Percentiles rank a stretch among this genome's conserved stretches.
Evolutionary conservation across 2,888 invertebrate genomes (phyloP).

Genomic region (Lacanobia wlatinum): DNA sequence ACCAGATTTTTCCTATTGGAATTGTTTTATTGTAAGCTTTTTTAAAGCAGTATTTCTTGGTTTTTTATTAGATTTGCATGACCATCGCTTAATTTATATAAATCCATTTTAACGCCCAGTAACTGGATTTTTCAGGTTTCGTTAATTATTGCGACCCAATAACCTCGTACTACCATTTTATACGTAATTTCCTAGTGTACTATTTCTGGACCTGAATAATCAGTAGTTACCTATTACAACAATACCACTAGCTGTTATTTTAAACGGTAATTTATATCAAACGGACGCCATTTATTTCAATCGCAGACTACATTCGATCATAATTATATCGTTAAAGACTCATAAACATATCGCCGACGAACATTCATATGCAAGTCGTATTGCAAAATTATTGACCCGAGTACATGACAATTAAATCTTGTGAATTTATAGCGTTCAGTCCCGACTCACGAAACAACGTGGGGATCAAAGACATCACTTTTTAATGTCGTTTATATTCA

Average conservation of each 20-base stretch:
- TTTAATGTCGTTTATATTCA: slow-evolving; percentile 63
- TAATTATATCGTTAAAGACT: slow-evolving; percentile 61
- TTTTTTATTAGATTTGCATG: background rate
- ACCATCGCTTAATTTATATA: background rate
- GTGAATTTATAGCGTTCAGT: slow-evolving; percentile 74
- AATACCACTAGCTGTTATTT: slow-evolving; percentile 26
- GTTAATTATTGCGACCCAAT: background rate
- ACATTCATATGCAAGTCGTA: slow-evolving; percentile 69
- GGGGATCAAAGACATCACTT: slow-evolving; percentile 76
- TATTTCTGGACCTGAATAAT: slow-evolving; percentile 9
- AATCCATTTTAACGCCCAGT: background rate
- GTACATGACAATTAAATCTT: slow-evolving; percentile 74
- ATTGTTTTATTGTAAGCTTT: slow-evolving; percentile 5
- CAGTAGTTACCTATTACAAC: slow-evolving; percentile 8
- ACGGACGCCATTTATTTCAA: slow-evolving; percentile 46
- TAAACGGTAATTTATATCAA: slow-evolving; percentile 38
- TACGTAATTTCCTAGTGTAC: background rate
- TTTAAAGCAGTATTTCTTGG: background rate
- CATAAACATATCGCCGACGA: slow-evolving; percentile 70
- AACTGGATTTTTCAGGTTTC: background rate
- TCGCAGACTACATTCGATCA: slow-evolving; percentile 50
- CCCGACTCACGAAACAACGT: slow-evolving; percentile 70
- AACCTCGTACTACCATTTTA: background rate
- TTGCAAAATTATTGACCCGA: slow-evolving; percentile 76
- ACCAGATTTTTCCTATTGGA: slow-evolving; percentile 38